A percentile compares a stretch with the other conserved stretches of the same genome.
phyloP scores from a whole-genome alignment of 2,888 invertebrate species.

The Eupithecia vulgata region DNA sequence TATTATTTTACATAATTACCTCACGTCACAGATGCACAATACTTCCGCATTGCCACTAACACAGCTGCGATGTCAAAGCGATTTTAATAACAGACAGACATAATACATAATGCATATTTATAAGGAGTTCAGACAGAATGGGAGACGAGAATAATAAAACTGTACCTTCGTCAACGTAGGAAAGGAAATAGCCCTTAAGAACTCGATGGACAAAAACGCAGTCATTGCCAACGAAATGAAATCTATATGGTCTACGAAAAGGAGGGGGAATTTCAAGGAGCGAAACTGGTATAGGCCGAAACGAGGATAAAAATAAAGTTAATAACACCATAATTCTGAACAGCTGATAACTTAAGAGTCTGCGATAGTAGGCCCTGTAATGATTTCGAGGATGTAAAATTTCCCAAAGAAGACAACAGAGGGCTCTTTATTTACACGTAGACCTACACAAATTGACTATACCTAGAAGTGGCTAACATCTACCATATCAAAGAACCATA shows the following conservation, averaged over 20 bases:
- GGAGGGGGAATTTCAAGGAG: not conserved
- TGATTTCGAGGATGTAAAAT: too few species aligned
- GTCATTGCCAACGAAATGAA: not conserved
- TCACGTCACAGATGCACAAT: slow-evolving; percentile 19
- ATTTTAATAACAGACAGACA: not conserved
- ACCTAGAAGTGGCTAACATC: too few species aligned
- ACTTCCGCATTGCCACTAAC: slow-evolving; percentile 35
- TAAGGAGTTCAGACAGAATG: slow-evolving; percentile 1
- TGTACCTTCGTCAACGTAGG: not conserved
- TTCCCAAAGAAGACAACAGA: too few species aligned
- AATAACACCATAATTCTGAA: not conserved
- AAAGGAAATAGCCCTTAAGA: not conserved
- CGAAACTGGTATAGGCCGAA: not conserved
- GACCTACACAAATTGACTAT: too few species aligned
- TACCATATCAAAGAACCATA: too few species aligned
- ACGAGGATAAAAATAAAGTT: not conserved
- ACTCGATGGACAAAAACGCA: not conserved
- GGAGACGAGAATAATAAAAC: not conserved
- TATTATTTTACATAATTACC: slow-evolving; percentile 33
- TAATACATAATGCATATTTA: slow-evolving; percentile 12
- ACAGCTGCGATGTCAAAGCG: slow-evolving; percentile 17
- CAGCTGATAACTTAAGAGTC: not conserved
- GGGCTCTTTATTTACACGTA: too few species aligned
- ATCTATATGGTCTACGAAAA: not conserved
- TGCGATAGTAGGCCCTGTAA: too few species aligned